Conservation (phyloP, 2,113 vertebrate species). For the Accipiter virgatus region DNA sequence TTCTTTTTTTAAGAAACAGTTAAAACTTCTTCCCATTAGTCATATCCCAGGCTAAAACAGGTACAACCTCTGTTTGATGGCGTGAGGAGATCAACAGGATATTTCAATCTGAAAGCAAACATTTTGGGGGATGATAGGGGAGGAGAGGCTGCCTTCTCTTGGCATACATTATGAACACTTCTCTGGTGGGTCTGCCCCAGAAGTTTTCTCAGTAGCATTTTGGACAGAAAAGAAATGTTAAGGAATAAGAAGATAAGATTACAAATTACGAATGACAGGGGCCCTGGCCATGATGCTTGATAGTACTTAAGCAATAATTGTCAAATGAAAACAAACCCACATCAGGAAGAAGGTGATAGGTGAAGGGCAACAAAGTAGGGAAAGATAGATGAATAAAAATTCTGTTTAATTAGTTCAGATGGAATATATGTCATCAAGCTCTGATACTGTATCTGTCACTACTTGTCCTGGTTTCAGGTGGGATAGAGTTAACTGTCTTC, state of each 20-base stretch:
- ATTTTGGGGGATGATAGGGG: neutral
- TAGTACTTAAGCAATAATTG: neutral
- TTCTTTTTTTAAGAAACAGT: neutral
- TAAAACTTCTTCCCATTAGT: neutral
- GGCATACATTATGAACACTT: neutral
- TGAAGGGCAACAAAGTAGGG: neutral
- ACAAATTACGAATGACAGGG: fast-evolving
- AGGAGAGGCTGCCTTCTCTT: neutral
- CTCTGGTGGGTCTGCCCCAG: fast-evolving
- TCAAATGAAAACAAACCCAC: neutral
- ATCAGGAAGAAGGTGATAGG: neutral
- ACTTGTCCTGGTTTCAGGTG: too few relatives aligned
- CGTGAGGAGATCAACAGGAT: neutral
- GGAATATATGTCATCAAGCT: neutral
- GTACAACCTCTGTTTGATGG: neutral
- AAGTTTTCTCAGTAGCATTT: neutral
- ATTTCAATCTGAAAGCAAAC: neutral
- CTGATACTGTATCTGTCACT: neutral
- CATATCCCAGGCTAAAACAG: neutral
- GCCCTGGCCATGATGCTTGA: too few relatives aligned
- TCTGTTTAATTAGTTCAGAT: neutral
- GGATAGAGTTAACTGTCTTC: too few relatives aligned
- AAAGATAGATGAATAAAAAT: neutral
- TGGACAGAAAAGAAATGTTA: neutral
- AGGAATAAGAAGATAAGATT: neutral